Percentiles rank a stretch among this genome's conserved stretches.
phyloP scores from a whole-genome alignment of 35 echinoderm and acorn worm species.

The Ptychodera flava region DNA sequence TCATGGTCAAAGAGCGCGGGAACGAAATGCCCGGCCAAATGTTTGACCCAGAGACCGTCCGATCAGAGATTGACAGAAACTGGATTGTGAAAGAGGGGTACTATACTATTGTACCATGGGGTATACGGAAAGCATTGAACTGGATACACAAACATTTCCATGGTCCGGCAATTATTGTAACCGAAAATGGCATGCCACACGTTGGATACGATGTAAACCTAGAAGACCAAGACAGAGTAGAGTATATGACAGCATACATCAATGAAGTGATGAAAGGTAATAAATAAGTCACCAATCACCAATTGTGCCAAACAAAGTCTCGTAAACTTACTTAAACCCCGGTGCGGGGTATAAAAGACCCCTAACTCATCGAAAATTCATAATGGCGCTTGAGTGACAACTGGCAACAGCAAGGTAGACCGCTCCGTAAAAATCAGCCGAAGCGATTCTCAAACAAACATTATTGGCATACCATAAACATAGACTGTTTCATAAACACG shows the following conservation, averaged over 20 bases:
- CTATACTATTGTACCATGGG: constrained; percentile 60
- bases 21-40: neutral
- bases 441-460: no score
- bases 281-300: no score
- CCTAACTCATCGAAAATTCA: no score
- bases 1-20: neutral
- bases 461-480: no score
- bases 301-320: no score
- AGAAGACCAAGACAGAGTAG: constrained; percentile 52
- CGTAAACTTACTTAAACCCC: no score
- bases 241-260: constrained; percentile 71
- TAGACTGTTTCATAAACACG: no score
- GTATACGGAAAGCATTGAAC: constrained; percentile 47
- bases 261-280: constrained; percentile 90
- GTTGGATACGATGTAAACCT: constrained; percentile 43
- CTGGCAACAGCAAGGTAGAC: no score
- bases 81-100: neutral
- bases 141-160: constrained; percentile 65
- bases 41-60: neutral
- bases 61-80: neutral
- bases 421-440: no score
- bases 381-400: no score
- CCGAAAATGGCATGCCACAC: constrained; percentile 74
- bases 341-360: no score
- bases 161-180: constrained; percentile 57